These are phyloP conservation scores for Metallyticus violacea DNA, from an alignment of 2,888 invertebrate genomes.

Conservation along the genomic window DNA sequence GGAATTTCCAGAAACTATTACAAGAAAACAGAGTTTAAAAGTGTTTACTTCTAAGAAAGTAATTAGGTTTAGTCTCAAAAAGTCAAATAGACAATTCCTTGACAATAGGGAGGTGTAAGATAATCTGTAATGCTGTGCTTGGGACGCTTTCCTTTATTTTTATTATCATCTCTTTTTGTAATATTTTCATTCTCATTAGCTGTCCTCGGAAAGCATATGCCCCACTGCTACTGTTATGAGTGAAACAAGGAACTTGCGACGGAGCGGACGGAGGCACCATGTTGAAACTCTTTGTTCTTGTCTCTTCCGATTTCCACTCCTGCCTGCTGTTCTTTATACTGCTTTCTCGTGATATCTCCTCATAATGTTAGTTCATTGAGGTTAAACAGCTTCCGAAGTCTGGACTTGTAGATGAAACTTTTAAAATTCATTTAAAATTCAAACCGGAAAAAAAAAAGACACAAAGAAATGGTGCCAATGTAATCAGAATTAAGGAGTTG, in stretches of 20 bases:
- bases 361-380: neutral
- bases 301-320: neutral
- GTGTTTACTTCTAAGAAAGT: too few species aligned
- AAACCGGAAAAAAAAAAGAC: neutral
- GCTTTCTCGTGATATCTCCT: too few species aligned
- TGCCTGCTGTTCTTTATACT: neutral
- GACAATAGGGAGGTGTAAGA: neutral
- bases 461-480: neutral
- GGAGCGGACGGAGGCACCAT: neutral
- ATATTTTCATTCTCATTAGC: neutral
- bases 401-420: neutral
- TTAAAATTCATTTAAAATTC: neutral
- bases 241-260: neutral
- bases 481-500: neutral
- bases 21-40: too few species aligned
- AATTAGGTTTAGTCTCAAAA: too few species aligned
- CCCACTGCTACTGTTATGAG: neutral
- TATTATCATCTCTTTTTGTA: neutral
- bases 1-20: too few species aligned
- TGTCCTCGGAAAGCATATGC: neutral
- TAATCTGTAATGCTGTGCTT: neutral
- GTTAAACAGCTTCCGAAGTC: neutral
- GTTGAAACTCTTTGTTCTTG: neutral
- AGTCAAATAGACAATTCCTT: too few species aligned
- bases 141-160: neutral